phyloP scores from a whole-genome alignment of 2,888 invertebrate species.

The Caradrina kadenii region DNA sequence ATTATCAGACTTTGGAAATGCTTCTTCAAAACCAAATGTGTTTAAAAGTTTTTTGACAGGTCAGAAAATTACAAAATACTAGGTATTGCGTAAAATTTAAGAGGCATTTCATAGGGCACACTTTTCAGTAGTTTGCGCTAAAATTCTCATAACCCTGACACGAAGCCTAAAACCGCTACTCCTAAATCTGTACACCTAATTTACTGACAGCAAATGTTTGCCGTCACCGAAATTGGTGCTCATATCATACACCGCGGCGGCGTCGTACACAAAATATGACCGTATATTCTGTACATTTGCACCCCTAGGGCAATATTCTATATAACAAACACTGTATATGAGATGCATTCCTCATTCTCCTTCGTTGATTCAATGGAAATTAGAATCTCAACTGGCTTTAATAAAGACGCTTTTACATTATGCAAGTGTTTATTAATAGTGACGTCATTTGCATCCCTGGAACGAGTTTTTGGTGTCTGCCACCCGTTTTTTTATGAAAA shows the following conservation, averaged over 20 bases:
- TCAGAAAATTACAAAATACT: too few species aligned
- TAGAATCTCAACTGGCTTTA: slow-evolving; percentile 77
- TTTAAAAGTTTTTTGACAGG: too few species aligned
- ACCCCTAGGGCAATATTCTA: slow-evolving; percentile 53
- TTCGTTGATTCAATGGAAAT: slow-evolving; percentile 84
- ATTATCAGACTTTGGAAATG: too few species aligned
- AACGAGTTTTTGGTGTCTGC: slow-evolving; percentile 68
- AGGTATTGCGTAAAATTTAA: too few species aligned
- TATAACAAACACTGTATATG: slow-evolving; percentile 64
- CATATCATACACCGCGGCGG: slow-evolving; percentile 33
- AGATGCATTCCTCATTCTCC: slow-evolving; percentile 79
- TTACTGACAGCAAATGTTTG: slow-evolving; percentile 54
- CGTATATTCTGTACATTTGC: slow-evolving; percentile 59
- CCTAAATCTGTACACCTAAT: slow-evolving; percentile 50
- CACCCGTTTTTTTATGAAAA: slow-evolving; percentile 61
- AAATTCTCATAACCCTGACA: slow-evolving; percentile 16
- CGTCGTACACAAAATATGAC: slow-evolving; percentile 51
- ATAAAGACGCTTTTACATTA: slow-evolving; percentile 72
- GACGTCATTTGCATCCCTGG: slow-evolving; percentile 70
- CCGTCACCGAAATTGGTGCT: slow-evolving; percentile 48
- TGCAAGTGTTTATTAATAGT: slow-evolving; percentile 73
- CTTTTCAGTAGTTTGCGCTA: neutral
- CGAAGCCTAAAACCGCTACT: slow-evolving; percentile 18
- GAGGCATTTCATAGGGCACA: neutral
- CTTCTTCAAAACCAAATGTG: too few species aligned